These are phyloP conservation scores for Erebia epiphron DNA, from an alignment of 2,888 invertebrate genomes.

Conservation along the genomic window DNA sequence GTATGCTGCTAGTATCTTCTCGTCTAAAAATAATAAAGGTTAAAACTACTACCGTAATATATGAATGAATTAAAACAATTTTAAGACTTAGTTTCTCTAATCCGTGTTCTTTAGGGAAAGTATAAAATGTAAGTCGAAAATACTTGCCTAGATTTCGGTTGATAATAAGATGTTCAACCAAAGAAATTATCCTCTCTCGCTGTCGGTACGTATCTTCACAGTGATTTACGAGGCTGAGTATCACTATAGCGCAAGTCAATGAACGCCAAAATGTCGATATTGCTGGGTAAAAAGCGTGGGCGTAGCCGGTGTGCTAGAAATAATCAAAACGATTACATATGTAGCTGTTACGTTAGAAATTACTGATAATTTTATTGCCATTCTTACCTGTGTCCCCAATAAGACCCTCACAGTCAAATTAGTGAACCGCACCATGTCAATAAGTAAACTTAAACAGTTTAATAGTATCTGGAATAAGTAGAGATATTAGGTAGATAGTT, in stretches of 20 bases:
- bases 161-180: conserved; percentile 60
- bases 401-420: conserved; percentile 59
- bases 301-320: conserved; percentile 30
- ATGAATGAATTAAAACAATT: too few relatives aligned
- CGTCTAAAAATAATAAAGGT: conserved; percentile 47
- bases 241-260: conserved; percentile 52
- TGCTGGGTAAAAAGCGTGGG: conserved; percentile 52
- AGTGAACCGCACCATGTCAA: conserved; percentile 64
- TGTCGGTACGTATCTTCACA: conserved; percentile 57
- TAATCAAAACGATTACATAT: not conserved
- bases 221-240: conserved; percentile 56
- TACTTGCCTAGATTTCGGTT: conserved; percentile 60
- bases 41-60: too few relatives aligned
- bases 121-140: conserved; percentile 20
- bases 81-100: too few relatives aligned
- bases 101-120: not conserved
- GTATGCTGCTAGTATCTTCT: conserved; percentile 48
- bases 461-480: conserved; percentile 60
- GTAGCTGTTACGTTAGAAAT: not conserved
- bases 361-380: not conserved
- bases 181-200: conserved; percentile 52
- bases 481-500: not conserved
- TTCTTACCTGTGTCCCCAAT: conserved; percentile 58
- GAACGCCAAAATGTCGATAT: conserved; percentile 54
- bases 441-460: conserved; percentile 61